These are phyloP conservation scores for Amphiprion clarkii DNA, from an alignment of 2,797 vertebrate species.

Conservation along the genomic window DNA sequence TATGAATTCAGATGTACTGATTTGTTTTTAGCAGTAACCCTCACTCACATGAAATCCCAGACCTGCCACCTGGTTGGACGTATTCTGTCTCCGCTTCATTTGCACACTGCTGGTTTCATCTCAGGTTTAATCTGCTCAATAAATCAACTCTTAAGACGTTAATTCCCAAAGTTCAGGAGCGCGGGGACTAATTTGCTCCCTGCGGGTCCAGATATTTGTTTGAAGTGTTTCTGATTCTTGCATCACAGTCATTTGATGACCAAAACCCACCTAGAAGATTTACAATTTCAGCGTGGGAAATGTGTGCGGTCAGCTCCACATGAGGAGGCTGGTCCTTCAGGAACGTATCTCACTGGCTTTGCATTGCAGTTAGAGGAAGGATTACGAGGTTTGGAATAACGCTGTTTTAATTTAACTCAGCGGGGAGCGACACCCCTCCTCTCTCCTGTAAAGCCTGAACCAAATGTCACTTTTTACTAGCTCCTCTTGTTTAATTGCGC, in stretches of 20 bases:
- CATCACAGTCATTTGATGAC: constrained; percentile 26
- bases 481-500: constrained; percentile 20
- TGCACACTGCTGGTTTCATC: not conserved
- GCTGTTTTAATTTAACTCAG: constrained; percentile 44
- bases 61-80: no score
- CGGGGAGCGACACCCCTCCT: constrained; percentile 15
- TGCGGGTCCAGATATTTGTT: not conserved
- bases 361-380: constrained; percentile 17
- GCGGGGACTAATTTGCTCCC: not conserved
- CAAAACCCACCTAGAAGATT: constrained; percentile 12
- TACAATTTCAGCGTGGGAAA: not conserved
- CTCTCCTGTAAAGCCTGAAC: constrained; percentile 10
- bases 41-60: no score
- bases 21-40: no score
- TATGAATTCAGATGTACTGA: no score
- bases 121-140: not conserved
- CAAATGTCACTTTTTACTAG: constrained; percentile 25
- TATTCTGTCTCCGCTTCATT: not conserved
- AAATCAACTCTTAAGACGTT: not conserved
- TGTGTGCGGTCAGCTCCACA: not conserved
- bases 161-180: not conserved
- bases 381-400: constrained; percentile 41
- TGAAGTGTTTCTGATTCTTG: constrained; percentile 36
- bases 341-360: constrained; percentile 16
- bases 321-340: not conserved